A percentile compares a stretch with the other conserved stretches of the same genome.
These are phyloP conservation scores for Papilio xuthus DNA, from an alignment of 1,140 invertebrate genomes.

Conservation along the genomic window DNA sequence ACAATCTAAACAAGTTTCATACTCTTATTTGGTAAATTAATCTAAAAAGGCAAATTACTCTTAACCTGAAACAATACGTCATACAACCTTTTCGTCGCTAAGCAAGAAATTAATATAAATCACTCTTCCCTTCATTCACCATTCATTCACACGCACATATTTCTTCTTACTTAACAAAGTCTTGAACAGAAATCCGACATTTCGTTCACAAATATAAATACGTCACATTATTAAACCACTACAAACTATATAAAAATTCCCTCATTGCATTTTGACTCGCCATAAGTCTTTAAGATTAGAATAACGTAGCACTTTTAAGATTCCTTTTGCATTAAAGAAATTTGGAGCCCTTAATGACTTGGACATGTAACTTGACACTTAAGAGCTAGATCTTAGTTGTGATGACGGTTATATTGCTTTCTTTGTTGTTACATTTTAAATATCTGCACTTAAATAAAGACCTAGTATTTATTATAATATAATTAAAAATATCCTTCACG, in stretches of 20 bases:
- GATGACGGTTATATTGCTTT: neutral
- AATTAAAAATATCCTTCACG: neutral
- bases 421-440: neutral
- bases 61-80: neutral
- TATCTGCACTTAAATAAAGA: conserved; percentile 1
- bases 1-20: neutral
- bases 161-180: neutral
- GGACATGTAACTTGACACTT: neutral
- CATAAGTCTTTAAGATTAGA: neutral
- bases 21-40: conserved; percentile 28
- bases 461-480: neutral
- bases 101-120: neutral
- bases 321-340: neutral
- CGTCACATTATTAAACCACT: neutral
- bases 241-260: neutral
- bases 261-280: neutral
- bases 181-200: neutral
- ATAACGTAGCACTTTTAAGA: conserved; percentile 6
- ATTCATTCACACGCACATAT: neutral
- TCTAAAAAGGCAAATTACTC: conserved; percentile 31
- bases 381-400: neutral
- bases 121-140: neutral
- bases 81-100: neutral
- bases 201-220: neutral
- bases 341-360: neutral